Conservation (phyloP, 2,113 vertebrate species). For the Melanerpes formicivorus region DNA sequence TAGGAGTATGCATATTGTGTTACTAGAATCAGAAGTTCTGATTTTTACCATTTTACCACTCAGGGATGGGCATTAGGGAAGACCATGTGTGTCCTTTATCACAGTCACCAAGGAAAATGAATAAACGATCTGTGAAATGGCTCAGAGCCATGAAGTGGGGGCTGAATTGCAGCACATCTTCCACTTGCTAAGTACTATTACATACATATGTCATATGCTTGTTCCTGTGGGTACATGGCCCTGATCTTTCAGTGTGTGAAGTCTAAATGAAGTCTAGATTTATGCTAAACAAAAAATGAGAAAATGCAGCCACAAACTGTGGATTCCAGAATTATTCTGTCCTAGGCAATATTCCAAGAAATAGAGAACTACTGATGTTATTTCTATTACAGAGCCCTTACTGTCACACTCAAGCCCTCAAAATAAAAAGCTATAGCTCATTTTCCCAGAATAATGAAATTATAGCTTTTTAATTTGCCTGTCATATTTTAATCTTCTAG, state of each 20-base stretch:
- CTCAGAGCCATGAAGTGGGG: neutral
- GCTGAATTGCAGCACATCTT: neutral
- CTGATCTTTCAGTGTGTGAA: neutral
- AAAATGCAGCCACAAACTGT: neutral
- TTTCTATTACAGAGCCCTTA: neutral
- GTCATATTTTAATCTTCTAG: neutral
- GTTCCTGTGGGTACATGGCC: neutral
- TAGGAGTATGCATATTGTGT: neutral
- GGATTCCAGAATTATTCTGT: constrained; percentile 1
- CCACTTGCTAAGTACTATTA: neutral
- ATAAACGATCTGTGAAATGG: neutral
- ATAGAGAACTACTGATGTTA: neutral
- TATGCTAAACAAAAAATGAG: neutral
- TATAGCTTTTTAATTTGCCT: neutral
- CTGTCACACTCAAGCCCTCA: neutral
- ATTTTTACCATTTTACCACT: neutral
- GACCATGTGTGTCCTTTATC: neutral
- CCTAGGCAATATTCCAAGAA: neutral
- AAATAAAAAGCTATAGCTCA: neutral
- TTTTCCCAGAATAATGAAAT: neutral
- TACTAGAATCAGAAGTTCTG: neutral
- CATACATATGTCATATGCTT: neutral
- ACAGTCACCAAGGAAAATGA: neutral
- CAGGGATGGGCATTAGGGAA: neutral
- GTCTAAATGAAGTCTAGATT: neutral